Evolutionary conservation across 2,888 invertebrate species (phyloP).

Genomic region (Lumbricus terrestris): DNA sequence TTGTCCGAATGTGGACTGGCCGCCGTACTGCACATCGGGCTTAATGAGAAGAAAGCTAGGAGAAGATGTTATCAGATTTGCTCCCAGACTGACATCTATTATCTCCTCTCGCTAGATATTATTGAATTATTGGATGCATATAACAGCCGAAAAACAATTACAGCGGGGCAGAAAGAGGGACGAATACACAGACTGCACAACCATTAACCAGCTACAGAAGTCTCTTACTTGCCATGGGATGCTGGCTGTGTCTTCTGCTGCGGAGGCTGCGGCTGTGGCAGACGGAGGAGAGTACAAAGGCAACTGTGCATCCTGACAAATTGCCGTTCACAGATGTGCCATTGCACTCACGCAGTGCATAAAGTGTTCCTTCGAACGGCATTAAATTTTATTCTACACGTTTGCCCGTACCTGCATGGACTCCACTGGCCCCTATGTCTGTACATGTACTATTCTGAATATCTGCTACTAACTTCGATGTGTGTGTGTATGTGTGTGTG

Average conservation of each 20-base stretch:
- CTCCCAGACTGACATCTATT: conserved; percentile 3
- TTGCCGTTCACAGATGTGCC: neutral
- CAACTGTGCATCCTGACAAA: neutral
- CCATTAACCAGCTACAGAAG: neutral
- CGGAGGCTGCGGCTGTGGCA: too few species aligned
- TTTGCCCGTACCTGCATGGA: neutral
- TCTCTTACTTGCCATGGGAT: neutral
- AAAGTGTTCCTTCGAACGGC: neutral
- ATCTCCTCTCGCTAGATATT: conserved; percentile 3
- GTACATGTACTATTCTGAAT: neutral
- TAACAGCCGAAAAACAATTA: neutral
- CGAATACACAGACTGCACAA: neutral
- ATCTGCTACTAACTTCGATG: neutral
- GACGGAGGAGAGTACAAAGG: too few species aligned
- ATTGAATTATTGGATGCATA: conserved; percentile 3
- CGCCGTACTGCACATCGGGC: neutral
- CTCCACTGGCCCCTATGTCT: too few species aligned
- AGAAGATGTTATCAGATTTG: neutral
- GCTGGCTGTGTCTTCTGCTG: neutral
- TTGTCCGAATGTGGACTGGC: neutral
- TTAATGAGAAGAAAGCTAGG: neutral
- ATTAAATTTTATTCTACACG: neutral
- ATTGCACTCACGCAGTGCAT: conserved; percentile 3
- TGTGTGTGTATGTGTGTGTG: neutral
- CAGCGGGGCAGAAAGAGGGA: neutral